These are phyloP conservation scores for Drosophila nr. fundita DNA, from an alignment of 2,888 invertebrate genomes.

Conservation along the genomic window DNA sequence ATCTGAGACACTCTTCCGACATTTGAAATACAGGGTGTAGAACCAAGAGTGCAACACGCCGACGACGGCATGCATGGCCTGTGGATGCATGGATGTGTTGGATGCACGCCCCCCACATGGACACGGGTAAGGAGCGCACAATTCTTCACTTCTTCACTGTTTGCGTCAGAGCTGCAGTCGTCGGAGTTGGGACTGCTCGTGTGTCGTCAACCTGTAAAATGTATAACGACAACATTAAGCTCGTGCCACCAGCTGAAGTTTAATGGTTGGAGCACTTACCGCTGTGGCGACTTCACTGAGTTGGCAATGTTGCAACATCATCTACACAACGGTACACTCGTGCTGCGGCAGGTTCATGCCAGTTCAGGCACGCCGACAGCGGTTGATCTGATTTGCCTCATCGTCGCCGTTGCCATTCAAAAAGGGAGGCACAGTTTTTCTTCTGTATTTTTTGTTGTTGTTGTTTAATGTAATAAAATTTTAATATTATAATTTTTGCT, in stretches of 20 bases:
- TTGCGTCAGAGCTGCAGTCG: conserved; percentile 13
- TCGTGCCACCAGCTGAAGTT: conserved; percentile 73
- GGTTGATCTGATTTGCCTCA: conserved; percentile 73
- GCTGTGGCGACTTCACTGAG: conserved; percentile 29
- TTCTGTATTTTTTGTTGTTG: conserved; percentile 10
- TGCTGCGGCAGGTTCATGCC: conserved; percentile 68
- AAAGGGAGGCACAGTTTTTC: conserved; percentile 17
- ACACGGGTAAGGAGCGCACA: conserved; percentile 21
- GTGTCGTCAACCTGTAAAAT: conserved; percentile 77
- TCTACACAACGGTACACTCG: conserved; percentile 65
- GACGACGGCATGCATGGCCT: conserved; percentile 65
- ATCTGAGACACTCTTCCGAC: background rate
- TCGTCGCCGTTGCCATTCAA: conserved; percentile 9
- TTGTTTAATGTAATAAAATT: conserved; percentile 48
- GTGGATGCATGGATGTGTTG: conserved; percentile 58
- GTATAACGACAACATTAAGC: conserved; percentile 80
- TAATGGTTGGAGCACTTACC: conserved; percentile 44
- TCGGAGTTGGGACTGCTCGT: conserved; percentile 31
- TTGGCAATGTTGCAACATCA: conserved; percentile 64
- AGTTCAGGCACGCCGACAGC: conserved; percentile 62
- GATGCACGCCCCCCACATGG: conserved; percentile 62
- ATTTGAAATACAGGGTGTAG: conserved; percentile 11
- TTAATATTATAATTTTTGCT: conserved; percentile 64
- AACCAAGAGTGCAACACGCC: conserved; percentile 48
- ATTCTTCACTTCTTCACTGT: conserved; percentile 25